phyloP scores from a whole-genome alignment of 1,140 invertebrate species.

The Lordiphosa stackelbergi region DNA sequence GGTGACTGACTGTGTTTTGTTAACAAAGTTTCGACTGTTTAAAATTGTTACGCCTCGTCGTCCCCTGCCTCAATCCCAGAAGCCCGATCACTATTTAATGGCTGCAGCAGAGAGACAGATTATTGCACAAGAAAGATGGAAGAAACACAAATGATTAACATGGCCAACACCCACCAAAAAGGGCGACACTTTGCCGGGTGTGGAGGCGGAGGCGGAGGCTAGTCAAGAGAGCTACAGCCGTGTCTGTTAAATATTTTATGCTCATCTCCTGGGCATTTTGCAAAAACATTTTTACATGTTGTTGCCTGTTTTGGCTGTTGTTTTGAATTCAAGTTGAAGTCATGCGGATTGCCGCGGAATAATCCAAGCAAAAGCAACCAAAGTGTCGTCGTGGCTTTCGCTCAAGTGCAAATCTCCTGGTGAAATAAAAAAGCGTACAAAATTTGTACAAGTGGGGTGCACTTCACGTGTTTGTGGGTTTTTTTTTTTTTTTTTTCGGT shows the following conservation, averaged over 20 bases:
- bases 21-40: slow-evolving; percentile 38
- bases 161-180: slow-evolving; percentile 42
- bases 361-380: slow-evolving; percentile 74
- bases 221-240: slow-evolving; percentile 12
- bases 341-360: slow-evolving; percentile 63
- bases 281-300: slow-evolving; percentile 72
- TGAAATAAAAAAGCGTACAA: slow-evolving; percentile 72
- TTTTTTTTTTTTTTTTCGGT: slow-evolving; percentile 9
- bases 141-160: slow-evolving; percentile 66
- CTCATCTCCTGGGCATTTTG: slow-evolving; percentile 72
- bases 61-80: neutral
- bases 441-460: slow-evolving; percentile 40
- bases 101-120: slow-evolving; percentile 39
- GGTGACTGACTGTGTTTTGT: slow-evolving; percentile 28
- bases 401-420: slow-evolving; percentile 73
- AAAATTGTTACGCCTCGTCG: slow-evolving; percentile 26
- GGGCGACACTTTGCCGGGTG: slow-evolving; percentile 36
- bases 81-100: slow-evolving; percentile 32
- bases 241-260: slow-evolving; percentile 76
- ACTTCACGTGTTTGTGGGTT: slow-evolving; percentile 6
- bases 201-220: slow-evolving; percentile 1
- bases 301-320: slow-evolving; percentile 33
- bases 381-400: slow-evolving; percentile 57
- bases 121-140: slow-evolving; percentile 44
- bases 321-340: slow-evolving; percentile 44